Evolutionary conservation across 2,797 vertebrate genomes (phyloP).

Genomic region (Falco concolor): DNA sequence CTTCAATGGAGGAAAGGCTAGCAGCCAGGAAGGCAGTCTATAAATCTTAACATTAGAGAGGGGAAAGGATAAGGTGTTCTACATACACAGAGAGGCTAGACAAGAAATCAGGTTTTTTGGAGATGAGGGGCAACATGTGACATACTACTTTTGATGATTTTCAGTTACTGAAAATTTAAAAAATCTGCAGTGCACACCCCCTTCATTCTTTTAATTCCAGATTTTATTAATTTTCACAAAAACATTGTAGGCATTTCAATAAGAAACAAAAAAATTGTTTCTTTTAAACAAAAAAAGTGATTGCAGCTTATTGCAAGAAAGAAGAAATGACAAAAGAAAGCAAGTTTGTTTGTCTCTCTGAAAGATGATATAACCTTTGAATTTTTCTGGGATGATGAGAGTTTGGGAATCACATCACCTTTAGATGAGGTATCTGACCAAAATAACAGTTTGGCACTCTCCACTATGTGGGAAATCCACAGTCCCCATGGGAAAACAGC

Average conservation of each 20-base stretch:
- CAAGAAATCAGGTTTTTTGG: not conserved
- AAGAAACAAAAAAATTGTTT: not conserved
- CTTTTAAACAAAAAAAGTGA: not conserved
- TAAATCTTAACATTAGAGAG: constrained; percentile 29
- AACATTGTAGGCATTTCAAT: not conserved
- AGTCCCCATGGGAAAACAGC: not conserved
- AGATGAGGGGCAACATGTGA: not conserved
- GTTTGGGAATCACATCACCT: not conserved
- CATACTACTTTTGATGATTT: not conserved
- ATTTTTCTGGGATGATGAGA: not conserved
- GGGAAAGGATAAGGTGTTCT: not conserved
- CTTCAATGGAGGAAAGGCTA: not conserved
- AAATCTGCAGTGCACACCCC: not conserved
- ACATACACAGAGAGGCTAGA: not conserved
- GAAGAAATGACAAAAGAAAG: not conserved
- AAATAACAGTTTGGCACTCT: not conserved
- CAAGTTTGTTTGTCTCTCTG: not conserved
- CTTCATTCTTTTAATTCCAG: not conserved
- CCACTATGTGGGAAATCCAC: not conserved
- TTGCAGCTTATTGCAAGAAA: not conserved
- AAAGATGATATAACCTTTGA: not conserved
- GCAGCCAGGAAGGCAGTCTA: constrained; percentile 3
- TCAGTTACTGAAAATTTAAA: not conserved
- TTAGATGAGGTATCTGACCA: not conserved
- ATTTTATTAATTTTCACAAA: not conserved